phyloP scores from a whole-genome alignment of 1,140 invertebrate species.

The Microplitis mediator region DNA sequence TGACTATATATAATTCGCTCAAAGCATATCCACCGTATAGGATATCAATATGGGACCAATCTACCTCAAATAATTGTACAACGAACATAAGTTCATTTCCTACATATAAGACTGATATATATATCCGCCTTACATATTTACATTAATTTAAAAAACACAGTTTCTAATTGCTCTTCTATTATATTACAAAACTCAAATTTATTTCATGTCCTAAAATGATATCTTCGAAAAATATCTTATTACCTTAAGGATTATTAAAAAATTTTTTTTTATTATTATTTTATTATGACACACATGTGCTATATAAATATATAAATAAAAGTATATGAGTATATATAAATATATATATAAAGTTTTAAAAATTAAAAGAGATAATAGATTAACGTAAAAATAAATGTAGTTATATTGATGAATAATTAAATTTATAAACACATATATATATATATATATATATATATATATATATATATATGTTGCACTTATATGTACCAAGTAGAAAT shows the following conservation, averaged over 20 bases:
- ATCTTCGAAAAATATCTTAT: background rate
- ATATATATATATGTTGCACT: too few species aligned
- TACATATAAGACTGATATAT: constrained; percentile 23
- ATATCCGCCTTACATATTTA: background rate
- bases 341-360: background rate
- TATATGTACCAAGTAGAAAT: too few species aligned
- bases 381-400: background rate
- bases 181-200: background rate
- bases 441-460: too few species aligned
- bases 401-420: background rate
- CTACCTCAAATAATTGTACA: constrained; percentile 28
- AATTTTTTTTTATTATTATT: background rate
- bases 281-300: background rate
- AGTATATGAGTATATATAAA: background rate
- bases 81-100: constrained; percentile 5
- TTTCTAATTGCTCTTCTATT: background rate
- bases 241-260: background rate
- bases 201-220: background rate
- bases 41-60: constrained; percentile 29
- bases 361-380: background rate
- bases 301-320: background rate
- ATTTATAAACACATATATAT: too few species aligned
- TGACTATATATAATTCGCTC: constrained; percentile 35
- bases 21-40: constrained; percentile 32
- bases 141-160: background rate